Base-by-base conservation (phyloP, 2,797 vertebrate species). In the Malurus splendens region DNA sequence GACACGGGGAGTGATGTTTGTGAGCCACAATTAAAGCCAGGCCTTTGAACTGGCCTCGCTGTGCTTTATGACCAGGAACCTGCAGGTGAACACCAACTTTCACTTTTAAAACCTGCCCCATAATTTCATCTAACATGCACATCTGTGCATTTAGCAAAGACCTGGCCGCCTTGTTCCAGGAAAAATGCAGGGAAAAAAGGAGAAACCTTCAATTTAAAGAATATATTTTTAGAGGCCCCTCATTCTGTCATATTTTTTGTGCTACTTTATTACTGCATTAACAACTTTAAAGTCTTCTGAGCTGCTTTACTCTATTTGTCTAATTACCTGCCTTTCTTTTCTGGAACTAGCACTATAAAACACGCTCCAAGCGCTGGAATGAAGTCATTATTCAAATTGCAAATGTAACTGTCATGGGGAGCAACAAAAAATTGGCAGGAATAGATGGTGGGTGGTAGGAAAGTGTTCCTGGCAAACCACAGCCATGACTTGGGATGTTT, bases 11-110 rank as follows among this genome's bases (percentile, higher is more conserved):
- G 71, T 78, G 91, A 94, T 73, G 68, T 81, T 89, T 87, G 62
- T 65, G 68, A 96, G 64, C 75, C 80, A 87, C 86, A 94, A 96
- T 94, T 94, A 95, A 96, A 79, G 44, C 55, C 77, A 90, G 51
- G 65, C 86, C 48, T 64, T 84, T 62, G 57, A 91, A 61, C 56
- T 90, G 70, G 59, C 84, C 82, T 94, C 94, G 42, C 59, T 90
- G 68, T 83, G 57, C 42, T 96, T 95, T 93, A 66, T 88, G 90
- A 75, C 70, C 79, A 79, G 45, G 60, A 94, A 95, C 76, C 80
- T 78, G 52, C 66, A 96, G 73, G 86, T 95, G 75, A 96, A 79
- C 62, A 84, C 10, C 18, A 74, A 84, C 80, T 56, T 87, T 60
- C 66, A 50, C n/a, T 75, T 77, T 86, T 87, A 91, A 86, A 47